Evolutionary conservation across 2,797 vertebrate genomes (phyloP).

Genomic region (Merluccius polli): DNA sequence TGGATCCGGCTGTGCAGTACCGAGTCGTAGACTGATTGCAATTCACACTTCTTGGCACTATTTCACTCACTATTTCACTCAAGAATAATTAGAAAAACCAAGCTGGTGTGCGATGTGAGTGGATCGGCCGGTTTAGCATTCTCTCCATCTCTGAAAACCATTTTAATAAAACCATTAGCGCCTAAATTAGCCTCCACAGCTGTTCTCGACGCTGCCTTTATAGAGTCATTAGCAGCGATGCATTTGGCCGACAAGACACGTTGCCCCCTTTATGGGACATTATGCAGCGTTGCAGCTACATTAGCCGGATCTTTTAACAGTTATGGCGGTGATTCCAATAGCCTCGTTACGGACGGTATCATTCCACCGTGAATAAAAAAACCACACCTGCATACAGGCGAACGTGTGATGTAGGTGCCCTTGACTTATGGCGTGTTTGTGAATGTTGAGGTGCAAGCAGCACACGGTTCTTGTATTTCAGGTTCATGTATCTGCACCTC

Average conservation of each 20-base stretch:
- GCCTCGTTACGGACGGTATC: slow-evolving; percentile 42
- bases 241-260: slow-evolving; percentile 61
- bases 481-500: slow-evolving; percentile 22
- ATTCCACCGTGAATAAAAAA: slow-evolving; percentile 7
- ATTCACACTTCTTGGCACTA: neutral
- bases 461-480: neutral
- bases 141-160: slow-evolving; percentile 60
- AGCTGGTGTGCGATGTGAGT: slow-evolving; percentile 28
- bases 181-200: slow-evolving; percentile 66
- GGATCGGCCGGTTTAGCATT: slow-evolving; percentile 54
- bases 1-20: no score
- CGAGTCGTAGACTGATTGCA: no score
- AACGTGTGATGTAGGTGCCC: slow-evolving; percentile 45
- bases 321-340: slow-evolving; percentile 35
- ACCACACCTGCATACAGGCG: neutral
- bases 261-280: slow-evolving; percentile 44
- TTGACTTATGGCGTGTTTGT: slow-evolving; percentile 17
- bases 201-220: slow-evolving; percentile 53
- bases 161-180: slow-evolving; percentile 69
- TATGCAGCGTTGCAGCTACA: slow-evolving; percentile 43
- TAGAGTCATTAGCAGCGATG: slow-evolving; percentile 62
- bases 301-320: slow-evolving; percentile 51
- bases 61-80: slow-evolving; percentile 20
- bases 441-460: neutral
- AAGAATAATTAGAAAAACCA: slow-evolving; percentile 53